phyloP scores from a whole-genome alignment of 2,113 vertebrate genomes.

The Orientallactaga bullata region DNA sequence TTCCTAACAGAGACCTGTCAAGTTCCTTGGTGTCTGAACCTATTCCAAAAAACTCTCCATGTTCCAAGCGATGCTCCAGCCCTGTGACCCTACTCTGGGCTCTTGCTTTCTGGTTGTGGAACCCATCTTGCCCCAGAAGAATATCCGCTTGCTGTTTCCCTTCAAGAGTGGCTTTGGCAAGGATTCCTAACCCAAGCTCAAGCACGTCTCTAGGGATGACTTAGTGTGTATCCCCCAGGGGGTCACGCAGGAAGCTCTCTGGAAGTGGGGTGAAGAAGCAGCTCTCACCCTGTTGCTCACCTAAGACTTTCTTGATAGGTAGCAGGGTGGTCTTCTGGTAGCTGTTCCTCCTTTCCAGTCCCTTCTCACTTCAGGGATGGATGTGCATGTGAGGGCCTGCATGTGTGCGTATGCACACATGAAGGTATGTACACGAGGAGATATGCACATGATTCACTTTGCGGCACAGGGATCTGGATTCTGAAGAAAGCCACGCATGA shows the following conservation, averaged over 20 bases:
- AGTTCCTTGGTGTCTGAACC: neutral
- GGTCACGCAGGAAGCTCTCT: neutral
- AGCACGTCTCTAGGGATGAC: fast-evolving
- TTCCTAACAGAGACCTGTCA: fast-evolving
- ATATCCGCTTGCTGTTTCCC: neutral
- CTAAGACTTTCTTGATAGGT: too few species aligned
- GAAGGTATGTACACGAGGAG: neutral
- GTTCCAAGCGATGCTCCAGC: neutral
- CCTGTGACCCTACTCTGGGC: too few species aligned
- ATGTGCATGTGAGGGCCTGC: neutral
- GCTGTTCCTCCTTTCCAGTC: too few species aligned
- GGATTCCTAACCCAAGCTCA: neutral
- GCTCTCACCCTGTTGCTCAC: neutral
- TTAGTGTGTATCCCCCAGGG: neutral
- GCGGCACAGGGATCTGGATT: neutral
- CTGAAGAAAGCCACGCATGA: neutral
- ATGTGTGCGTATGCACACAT: too few species aligned
- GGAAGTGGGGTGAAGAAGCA: too few species aligned
- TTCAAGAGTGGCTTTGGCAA: neutral
- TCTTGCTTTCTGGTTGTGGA: neutral
- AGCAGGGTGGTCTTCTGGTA: fast-evolving
- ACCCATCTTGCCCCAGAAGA: neutral
- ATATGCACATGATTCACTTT: too few species aligned
- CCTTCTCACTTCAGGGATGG: neutral
- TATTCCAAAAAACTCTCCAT: neutral